Base-by-base conservation (phyloP, 1,140 invertebrate species). In the Yoshiicerus persimilis region DNA sequence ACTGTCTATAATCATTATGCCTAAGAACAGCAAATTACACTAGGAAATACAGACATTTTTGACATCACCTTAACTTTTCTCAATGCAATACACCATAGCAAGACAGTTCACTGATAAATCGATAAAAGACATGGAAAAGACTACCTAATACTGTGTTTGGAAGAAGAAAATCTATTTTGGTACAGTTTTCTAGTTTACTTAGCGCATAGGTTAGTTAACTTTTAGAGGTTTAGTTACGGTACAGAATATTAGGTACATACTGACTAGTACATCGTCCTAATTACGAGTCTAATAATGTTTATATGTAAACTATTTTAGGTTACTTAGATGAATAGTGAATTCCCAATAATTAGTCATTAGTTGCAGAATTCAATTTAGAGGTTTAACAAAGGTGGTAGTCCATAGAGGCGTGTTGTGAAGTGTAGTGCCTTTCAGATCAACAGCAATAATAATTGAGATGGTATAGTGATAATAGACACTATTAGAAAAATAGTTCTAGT, bases 81-180 rank as follows among this genome's bases (percentile, higher is more conserved):
- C 75, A 80, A 80, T 80, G 75, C 75, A 80, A 80, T 80, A 38
- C 75, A 36, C 20, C 16, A 36, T 5, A 80, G 20, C 30, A 32
- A 36, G 75, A 36, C 30, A 20, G 32, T 80, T 80, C 75, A 80
- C 8, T 80, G 34, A 80, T 80, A 80, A 80, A 80, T 80, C 75
- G 75, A 80, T 80, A 80, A 80, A 80, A 80, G 75, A 80, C 75
- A 80, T 80, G 75, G 32, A 32, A 80, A 80, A 80, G 75, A 80
- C 75, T 80, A 36, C 27, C 27, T 34, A 34, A n/a, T 77, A 34
- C 27, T 77, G 66, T 75, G 32, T n/a, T 80, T 80, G 75, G 75
- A 80, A 80, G 75, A 80, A 80, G 75, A 34, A 80, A 80, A 38
- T 80, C 75, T 80, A 80, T 80, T 80, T 80, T 80, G 75, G 75